Conservation (phyloP, 2,888 invertebrate species). For the Crematogaster levior region DNA sequence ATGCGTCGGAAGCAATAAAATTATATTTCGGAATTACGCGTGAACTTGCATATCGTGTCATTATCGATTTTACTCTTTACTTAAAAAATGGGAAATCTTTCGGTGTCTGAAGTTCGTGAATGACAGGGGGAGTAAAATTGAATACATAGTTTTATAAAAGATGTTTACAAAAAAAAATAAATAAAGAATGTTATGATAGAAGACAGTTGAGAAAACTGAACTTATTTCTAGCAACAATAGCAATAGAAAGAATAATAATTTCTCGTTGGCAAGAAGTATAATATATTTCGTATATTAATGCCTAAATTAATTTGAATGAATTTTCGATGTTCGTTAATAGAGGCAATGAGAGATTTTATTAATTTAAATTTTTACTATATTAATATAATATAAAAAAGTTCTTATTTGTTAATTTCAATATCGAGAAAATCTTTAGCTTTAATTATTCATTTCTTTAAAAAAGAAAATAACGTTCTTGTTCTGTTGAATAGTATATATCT, state of each 20-base stretch:
- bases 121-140: background rate
- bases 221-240: background rate
- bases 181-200: background rate
- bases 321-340: background rate
- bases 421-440: background rate
- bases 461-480: background rate
- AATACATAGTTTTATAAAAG: background rate
- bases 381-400: background rate
- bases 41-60: background rate
- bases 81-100: conserved; percentile 29
- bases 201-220: background rate
- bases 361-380: background rate
- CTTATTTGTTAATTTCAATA: background rate
- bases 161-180: too few species aligned
- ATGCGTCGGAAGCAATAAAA: background rate
- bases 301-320: background rate
- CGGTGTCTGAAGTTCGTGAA: conserved; percentile 21
- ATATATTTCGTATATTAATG: background rate
- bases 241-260: background rate
- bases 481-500: background rate
- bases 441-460: background rate
- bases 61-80: conserved; percentile 52
- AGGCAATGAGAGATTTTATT: background rate
- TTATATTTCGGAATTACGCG: background rate
- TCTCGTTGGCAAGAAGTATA: background rate